Evolutionary conservation across 2,113 vertebrate species (phyloP).

Genomic region (Ammodramus savannarum): DNA sequence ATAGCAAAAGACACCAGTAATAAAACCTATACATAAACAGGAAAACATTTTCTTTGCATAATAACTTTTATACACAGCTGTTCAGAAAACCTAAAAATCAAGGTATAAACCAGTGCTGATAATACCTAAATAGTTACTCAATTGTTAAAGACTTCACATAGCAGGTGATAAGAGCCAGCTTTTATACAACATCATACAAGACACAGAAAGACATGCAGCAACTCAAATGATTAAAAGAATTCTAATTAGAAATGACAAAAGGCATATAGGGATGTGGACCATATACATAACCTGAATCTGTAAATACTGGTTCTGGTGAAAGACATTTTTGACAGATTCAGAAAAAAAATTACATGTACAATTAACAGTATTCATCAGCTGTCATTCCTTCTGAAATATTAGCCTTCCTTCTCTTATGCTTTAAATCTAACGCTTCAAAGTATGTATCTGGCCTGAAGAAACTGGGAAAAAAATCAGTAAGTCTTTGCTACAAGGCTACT

Average conservation of each 20-base stretch:
- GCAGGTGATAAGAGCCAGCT: fast-evolving
- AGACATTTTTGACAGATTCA: not conserved
- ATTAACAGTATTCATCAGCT: not conserved
- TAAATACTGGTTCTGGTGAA: not conserved
- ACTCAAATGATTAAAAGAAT: not conserved
- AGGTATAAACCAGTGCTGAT: not conserved
- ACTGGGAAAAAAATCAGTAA: not conserved
- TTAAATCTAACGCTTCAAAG: not conserved
- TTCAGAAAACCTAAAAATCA: not conserved
- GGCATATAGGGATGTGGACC: not conserved
- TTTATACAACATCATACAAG: not conserved
- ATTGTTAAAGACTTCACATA: not conserved
- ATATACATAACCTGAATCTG: not conserved
- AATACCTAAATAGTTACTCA: not conserved
- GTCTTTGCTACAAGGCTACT: not conserved
- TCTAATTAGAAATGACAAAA: not conserved
- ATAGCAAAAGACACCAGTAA: not conserved
- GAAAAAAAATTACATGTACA: not conserved
- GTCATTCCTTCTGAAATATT: not conserved
- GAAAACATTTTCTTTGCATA: not conserved
- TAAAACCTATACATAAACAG: not conserved
- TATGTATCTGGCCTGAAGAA: not conserved
- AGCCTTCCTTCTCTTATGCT: not conserved
- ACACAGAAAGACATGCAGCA: not conserved
- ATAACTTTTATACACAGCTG: not conserved